phyloP scores from a whole-genome alignment of 2,113 vertebrate species.

The Brachypteracias leptosomus region DNA sequence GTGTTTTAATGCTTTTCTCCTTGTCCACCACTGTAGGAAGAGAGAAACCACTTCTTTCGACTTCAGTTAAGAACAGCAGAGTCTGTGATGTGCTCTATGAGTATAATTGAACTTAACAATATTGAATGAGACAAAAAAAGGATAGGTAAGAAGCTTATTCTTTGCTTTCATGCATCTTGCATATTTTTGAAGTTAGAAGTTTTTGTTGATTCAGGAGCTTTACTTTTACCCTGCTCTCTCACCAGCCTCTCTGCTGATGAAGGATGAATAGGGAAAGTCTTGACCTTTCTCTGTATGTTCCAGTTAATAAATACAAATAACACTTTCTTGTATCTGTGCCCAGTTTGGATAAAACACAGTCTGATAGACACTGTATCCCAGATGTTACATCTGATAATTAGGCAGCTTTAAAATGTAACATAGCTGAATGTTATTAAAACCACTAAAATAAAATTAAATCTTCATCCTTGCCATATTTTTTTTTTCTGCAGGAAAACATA shows the following conservation, averaged over 20 bases:
- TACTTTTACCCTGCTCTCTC: conserved; percentile 7
- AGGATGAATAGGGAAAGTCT: conserved; percentile 26
- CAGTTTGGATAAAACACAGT: conserved; percentile 46
- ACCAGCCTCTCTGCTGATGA: conserved; percentile 1
- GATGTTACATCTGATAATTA: conserved; percentile 65
- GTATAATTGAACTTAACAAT: background rate
- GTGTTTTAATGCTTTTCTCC: background rate
- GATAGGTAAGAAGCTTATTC: background rate
- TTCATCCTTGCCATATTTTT: conserved; percentile 1
- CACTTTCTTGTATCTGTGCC: conserved; percentile 46
- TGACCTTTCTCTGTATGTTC: conserved; percentile 49
- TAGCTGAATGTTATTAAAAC: conserved; percentile 37
- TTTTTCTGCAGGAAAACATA: conserved; percentile 45
- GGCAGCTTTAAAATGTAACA: conserved; percentile 52
- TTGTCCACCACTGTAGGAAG: background rate
- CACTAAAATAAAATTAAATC: conserved; percentile 46
- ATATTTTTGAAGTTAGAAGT: background rate
- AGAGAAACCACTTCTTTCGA: background rate
- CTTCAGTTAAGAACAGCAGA: background rate
- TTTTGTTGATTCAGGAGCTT: conserved; percentile 2
- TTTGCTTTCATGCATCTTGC: background rate
- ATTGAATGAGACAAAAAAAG: background rate
- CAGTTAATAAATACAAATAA: conserved; percentile 53
- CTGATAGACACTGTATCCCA: conserved; percentile 24
- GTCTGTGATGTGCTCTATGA: background rate